Evolutionary conservation across 2,113 vertebrate species (phyloP).

Genomic region (Excalfactoria chinensis): DNA sequence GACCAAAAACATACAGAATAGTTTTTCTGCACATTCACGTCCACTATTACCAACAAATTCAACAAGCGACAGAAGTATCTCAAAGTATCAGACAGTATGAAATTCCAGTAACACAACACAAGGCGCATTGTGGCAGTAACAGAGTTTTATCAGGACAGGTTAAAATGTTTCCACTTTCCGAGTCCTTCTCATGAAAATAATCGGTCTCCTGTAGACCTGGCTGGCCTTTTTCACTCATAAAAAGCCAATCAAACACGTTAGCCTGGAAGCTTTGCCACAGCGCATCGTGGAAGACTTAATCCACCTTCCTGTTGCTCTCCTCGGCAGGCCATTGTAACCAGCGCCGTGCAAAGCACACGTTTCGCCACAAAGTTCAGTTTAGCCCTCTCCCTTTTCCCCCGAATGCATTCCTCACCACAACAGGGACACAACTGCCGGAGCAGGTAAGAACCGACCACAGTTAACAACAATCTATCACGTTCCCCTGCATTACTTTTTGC

Average conservation of each 20-base stretch:
- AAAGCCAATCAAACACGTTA: not conserved
- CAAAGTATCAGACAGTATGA: not conserved
- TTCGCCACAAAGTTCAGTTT: not conserved
- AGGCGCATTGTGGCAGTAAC: not conserved
- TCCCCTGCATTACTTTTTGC: not conserved
- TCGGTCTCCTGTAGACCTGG: not conserved
- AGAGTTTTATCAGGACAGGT: not conserved
- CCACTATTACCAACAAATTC: not conserved
- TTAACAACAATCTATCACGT: not conserved
- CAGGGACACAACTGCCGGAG: not conserved
- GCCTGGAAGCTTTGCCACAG: not conserved
- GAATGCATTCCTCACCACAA: accelerated
- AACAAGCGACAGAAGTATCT: not conserved
- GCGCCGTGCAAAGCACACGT: not conserved
- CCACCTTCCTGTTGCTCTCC: not conserved
- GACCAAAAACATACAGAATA: not conserved
- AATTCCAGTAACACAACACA: not conserved
- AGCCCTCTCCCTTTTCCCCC: not conserved
- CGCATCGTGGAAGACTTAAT: not conserved
- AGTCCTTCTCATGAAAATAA: not conserved
- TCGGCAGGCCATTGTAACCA: not conserved
- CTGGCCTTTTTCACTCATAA: not conserved
- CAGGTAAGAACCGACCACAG: accelerated
- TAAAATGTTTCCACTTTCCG: not conserved
- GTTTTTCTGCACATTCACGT: not conserved